A percentile compares a stretch with the other conserved stretches of the same genome.
Evolutionary conservation across 1,140 invertebrate species (phyloP).

Genomic region (Cydia strobilella): DNA sequence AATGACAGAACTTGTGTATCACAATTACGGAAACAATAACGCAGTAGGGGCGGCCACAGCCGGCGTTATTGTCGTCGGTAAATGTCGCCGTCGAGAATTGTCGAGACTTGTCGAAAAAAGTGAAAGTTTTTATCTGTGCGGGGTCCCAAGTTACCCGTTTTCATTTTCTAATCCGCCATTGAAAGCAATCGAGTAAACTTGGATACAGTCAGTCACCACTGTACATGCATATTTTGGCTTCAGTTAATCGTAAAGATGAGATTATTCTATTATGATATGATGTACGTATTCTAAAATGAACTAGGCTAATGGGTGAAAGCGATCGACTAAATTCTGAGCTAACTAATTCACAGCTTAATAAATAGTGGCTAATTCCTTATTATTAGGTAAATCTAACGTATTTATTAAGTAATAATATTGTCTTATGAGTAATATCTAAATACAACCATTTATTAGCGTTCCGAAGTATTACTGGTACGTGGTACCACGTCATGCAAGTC

Average conservation of each 20-base stretch:
- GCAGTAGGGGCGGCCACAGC: constrained; percentile 58
- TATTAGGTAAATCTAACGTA: too few relatives aligned
- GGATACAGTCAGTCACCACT: background rate
- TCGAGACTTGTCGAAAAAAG: constrained; percentile 65
- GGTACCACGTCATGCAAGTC: too few relatives aligned
- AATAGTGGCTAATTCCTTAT: too few relatives aligned
- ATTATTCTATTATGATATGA: too few relatives aligned
- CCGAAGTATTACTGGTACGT: too few relatives aligned
- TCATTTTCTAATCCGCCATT: constrained; percentile 70
- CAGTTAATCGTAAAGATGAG: background rate
- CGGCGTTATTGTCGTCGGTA: constrained; percentile 52
- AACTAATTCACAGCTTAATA: too few relatives aligned
- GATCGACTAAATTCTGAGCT: too few relatives aligned
- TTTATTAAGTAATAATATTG: too few relatives aligned
- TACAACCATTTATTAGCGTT: too few relatives aligned
- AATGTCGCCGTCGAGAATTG: constrained; percentile 67
- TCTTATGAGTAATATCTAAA: too few relatives aligned
- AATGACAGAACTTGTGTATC: constrained; percentile 48
- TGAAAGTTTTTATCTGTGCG: constrained; percentile 74
- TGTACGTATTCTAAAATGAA: too few relatives aligned
- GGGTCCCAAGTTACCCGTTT: constrained; percentile 63
- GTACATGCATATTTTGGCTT: background rate
- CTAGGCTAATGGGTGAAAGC: too few relatives aligned
- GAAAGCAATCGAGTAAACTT: constrained; percentile 55
- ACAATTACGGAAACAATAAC: constrained; percentile 60